Conservation (phyloP, 1,140 invertebrate genomes). For the Globodera rostochiensis region DNA sequence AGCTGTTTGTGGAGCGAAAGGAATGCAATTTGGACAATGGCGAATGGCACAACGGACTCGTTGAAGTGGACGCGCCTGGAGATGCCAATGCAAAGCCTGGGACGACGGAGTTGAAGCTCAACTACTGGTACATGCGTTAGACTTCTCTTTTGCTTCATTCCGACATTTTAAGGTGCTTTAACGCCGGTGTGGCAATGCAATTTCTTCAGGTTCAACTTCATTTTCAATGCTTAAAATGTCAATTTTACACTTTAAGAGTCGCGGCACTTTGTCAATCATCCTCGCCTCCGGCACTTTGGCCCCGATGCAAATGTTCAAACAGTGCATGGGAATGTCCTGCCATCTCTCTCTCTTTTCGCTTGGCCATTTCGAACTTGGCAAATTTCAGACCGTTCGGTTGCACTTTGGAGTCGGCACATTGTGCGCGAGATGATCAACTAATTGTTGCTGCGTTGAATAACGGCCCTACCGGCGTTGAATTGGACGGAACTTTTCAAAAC, state of each 20-base stretch:
- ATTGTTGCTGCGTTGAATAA: slow-evolving; percentile 74
- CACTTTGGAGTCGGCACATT: slow-evolving; percentile 88
- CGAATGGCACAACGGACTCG: neutral
- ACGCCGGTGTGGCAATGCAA: slow-evolving; percentile 75
- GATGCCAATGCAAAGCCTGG: neutral
- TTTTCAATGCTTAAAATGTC: too few relatives aligned
- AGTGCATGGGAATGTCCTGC: slow-evolving; percentile 76
- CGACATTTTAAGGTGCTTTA: slow-evolving; percentile 75
- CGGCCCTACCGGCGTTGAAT: slow-evolving; percentile 35
- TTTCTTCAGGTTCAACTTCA: slow-evolving; percentile 40
- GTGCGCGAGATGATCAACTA: slow-evolving; percentile 82
- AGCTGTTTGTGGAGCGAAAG: slow-evolving; percentile 60
- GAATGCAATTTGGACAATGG: neutral
- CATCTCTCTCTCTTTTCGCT: neutral
- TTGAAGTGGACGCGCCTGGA: neutral
- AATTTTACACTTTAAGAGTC: neutral
- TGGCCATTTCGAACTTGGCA: neutral
- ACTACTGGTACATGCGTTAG: slow-evolving; percentile 75
- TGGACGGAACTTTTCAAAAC: slow-evolving; percentile 54
- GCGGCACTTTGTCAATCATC: slow-evolving; percentile 82
- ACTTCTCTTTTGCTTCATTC: too few relatives aligned
- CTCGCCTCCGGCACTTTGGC: slow-evolving; percentile 94
- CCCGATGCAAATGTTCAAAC: slow-evolving; percentile 83
- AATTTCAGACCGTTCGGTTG: slow-evolving; percentile 73
- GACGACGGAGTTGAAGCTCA: slow-evolving; percentile 68